Evolutionary conservation across 2,797 vertebrate species (phyloP).

Genomic region (Typhlichthys eigenmanni): DNA sequence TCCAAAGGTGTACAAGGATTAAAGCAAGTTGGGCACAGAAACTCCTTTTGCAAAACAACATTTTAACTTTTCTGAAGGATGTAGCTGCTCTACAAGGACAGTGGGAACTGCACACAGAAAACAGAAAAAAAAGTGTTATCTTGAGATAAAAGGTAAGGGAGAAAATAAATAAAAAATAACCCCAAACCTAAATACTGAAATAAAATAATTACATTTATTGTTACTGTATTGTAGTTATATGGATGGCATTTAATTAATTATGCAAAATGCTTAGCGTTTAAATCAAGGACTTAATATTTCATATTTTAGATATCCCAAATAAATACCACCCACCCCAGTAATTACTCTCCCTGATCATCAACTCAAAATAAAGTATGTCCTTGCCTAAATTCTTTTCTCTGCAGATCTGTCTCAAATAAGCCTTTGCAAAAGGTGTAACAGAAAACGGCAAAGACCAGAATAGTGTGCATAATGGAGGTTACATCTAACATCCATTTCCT

Average conservation of each 20-base stretch:
- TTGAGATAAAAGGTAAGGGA: conserved; percentile 57
- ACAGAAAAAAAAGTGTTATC: conserved; percentile 1
- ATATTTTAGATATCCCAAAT: no score
- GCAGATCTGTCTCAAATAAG: no score
- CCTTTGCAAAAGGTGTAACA: neutral
- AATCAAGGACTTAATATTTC: no score
- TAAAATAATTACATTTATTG: neutral
- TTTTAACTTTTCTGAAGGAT: conserved; percentile 17
- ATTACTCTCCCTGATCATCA: no score
- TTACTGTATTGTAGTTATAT: neutral
- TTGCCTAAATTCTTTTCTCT: no score
- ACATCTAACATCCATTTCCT: conserved; percentile 32
- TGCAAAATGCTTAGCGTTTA: neutral
- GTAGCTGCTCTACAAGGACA: conserved; percentile 16
- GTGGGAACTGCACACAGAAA: conserved; percentile 3
- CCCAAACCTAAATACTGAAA: neutral
- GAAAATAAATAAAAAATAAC: neutral
- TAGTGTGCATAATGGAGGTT: conserved; percentile 4
- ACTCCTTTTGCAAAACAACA: neutral
- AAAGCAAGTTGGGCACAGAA: conserved; percentile 7
- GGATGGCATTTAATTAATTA: neutral
- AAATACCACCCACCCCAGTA: no score
- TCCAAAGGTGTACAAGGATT: conserved; percentile 10
- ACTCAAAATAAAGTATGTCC: no score
- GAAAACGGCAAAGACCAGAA: neutral